These are phyloP conservation scores for Vesta saturnalis DNA, from an alignment of 2,888 invertebrate genomes.

Conservation along the genomic window DNA sequence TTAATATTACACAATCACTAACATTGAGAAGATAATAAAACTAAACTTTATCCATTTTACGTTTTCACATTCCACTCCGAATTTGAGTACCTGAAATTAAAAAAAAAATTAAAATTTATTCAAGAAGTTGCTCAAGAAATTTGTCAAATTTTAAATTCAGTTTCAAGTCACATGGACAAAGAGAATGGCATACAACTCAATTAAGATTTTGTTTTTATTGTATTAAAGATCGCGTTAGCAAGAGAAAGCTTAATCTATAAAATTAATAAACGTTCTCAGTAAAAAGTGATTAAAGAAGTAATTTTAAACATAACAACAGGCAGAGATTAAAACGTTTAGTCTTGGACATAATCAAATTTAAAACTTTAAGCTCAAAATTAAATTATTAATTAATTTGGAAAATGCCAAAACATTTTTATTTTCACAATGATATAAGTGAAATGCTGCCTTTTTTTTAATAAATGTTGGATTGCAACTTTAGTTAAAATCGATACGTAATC, in stretches of 20 bases:
- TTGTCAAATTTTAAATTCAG: conserved; percentile 25
- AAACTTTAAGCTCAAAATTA: conserved; percentile 23
- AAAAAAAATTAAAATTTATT: conserved; percentile 11
- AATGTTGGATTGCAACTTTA: neutral
- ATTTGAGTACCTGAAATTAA: conserved; percentile 18
- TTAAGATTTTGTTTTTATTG: conserved; percentile 32
- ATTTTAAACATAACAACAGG: conserved; percentile 21
- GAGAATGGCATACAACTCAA: conserved; percentile 19
- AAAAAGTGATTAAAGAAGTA: conserved; percentile 22
- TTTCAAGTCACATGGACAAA: conserved; percentile 14
- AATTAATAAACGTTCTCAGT: conserved; percentile 19
- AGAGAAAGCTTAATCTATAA: conserved; percentile 19
- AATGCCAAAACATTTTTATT: conserved; percentile 16
- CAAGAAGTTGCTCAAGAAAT: conserved; percentile 19
- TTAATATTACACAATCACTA: conserved; percentile 51
- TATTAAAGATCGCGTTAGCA: conserved; percentile 13
- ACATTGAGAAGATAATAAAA: neutral
- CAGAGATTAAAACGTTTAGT: conserved; percentile 24
- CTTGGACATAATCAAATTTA: conserved; percentile 23
- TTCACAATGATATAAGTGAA: neutral
- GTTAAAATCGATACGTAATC: neutral
- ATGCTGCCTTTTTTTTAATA: no score
- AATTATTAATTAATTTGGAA: conserved; percentile 29
- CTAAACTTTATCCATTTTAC: neutral
- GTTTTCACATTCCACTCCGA: neutral